phyloP scores from a whole-genome alignment of 1,140 invertebrate species.

The Lanistes nyassanus region DNA sequence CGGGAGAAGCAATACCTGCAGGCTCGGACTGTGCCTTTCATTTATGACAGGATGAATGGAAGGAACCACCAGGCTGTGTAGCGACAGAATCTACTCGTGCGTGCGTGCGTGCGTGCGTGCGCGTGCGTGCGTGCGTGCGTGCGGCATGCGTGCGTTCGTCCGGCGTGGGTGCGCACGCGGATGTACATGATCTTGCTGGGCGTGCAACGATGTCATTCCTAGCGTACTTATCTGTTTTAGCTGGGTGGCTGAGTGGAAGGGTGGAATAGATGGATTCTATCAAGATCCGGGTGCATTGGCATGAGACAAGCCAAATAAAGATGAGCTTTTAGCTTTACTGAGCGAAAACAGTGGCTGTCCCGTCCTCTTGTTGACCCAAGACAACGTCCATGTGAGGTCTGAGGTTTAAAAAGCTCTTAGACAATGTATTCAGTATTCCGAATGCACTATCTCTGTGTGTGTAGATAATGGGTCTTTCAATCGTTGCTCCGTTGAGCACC shows the following conservation, averaged over 20 bases:
- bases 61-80: neutral
- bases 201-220: no score
- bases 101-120: conserved; percentile 8
- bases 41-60: no score
- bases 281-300: neutral
- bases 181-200: no score
- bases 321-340: neutral
- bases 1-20: no score
- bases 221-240: neutral
- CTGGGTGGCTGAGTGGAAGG: neutral
- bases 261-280: neutral
- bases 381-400: no score
- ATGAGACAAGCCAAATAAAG: neutral
- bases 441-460: no score
- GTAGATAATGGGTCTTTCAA: no score
- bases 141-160: neutral
- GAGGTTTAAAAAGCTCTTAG: no score
- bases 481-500: no score
- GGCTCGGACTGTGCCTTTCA: no score
- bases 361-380: no score
- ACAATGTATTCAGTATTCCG: no score
- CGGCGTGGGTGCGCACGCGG: neutral
- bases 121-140: conserved; percentile 3
- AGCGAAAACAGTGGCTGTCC: neutral
- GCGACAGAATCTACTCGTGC: neutral